Evolutionary conservation across 1,140 invertebrate genomes (phyloP).

Genomic region (Carposina sasakii): DNA sequence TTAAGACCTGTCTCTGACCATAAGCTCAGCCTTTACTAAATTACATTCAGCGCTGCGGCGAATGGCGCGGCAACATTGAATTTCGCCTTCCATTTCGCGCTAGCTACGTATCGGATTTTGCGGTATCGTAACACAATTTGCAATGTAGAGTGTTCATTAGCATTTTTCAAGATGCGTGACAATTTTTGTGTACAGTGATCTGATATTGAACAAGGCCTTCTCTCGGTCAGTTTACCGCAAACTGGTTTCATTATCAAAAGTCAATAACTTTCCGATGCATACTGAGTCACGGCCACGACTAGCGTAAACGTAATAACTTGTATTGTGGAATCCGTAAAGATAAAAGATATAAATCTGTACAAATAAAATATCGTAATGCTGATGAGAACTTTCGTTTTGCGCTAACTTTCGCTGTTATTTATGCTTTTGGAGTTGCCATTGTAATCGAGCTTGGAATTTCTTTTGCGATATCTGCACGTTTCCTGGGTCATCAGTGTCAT

Average conservation of each 20-base stretch:
- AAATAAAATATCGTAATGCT: conserved; percentile 15
- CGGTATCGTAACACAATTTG: conserved; percentile 17
- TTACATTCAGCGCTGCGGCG: neutral
- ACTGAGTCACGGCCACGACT: conserved; percentile 61
- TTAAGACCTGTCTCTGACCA: conserved; percentile 39
- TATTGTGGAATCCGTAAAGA: neutral
- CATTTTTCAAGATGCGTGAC: conserved; percentile 23
- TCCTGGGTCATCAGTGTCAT: too few species aligned
- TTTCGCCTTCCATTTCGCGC: conserved; percentile 34
- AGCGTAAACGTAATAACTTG: conserved; percentile 40
- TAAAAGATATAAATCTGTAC: conserved; percentile 14
- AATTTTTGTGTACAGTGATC: conserved; percentile 33
- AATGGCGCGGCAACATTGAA: neutral
- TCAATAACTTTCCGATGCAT: conserved; percentile 71
- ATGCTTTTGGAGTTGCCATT: too few species aligned
- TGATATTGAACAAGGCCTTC: conserved; percentile 65
- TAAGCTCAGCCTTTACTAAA: conserved; percentile 28
- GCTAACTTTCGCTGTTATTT: conserved; percentile 28
- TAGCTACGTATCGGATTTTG: conserved; percentile 6
- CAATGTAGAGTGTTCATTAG: conserved; percentile 36
- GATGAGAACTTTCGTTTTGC: neutral
- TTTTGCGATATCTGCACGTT: too few species aligned
- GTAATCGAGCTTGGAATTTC: too few species aligned
- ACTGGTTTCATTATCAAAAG: conserved; percentile 73
- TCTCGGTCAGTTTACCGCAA: conserved; percentile 61